phyloP scores from a whole-genome alignment of 2,113 vertebrate species.

The Cyprinodon variegatus region DNA sequence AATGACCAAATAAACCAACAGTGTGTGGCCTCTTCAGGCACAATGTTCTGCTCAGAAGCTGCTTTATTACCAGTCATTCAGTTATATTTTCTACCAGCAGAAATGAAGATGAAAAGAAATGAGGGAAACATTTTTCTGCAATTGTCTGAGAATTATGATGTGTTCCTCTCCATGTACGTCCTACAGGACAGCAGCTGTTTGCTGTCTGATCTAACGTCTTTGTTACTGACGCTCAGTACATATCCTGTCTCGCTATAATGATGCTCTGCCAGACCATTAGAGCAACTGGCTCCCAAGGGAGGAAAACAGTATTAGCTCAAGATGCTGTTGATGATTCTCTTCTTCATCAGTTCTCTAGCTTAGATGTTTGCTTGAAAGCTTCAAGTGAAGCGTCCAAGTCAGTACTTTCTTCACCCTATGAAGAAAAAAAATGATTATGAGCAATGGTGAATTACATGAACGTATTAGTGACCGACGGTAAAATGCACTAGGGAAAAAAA shows the following conservation, averaged over 20 bases:
- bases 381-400: not conserved
- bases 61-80: not conserved
- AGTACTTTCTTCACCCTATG: no score
- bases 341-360: slow-evolving; percentile 2
- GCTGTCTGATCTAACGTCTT: slow-evolving; percentile 6
- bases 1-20: not conserved
- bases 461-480: no score
- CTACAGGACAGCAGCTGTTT: slow-evolving; percentile 5
- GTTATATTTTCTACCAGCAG: not conserved
- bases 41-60: not conserved
- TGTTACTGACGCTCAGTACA: slow-evolving; percentile 7
- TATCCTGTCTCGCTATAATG: slow-evolving; percentile 37
- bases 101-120: not conserved
- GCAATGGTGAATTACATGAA: no score
- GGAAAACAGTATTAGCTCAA: not conserved
- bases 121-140: not conserved
- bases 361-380: not conserved
- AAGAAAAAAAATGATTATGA: no score
- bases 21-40: not conserved
- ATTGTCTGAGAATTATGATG: not conserved
- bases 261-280: slow-evolving; percentile 12
- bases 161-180: not conserved
- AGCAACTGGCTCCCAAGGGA: slow-evolving; percentile 12
- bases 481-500: no score
- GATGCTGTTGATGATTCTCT: not conserved